Conservation (phyloP, 2,113 vertebrate species). For the Corythoichthys haematopterus region DNA sequence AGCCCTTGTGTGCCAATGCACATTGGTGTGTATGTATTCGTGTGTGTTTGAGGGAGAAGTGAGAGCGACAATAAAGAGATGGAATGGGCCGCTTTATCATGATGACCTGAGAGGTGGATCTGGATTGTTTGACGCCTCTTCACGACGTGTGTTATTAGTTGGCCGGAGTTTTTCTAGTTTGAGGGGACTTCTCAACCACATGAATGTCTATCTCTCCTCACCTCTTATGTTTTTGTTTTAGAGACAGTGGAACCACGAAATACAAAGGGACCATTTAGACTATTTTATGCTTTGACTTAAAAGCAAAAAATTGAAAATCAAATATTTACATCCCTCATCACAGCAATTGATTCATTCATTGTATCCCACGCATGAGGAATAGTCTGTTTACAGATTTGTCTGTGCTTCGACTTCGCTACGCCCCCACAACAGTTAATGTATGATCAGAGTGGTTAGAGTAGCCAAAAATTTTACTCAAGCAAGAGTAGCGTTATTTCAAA, state of each 20-base stretch:
- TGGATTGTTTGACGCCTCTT: slow-evolving; percentile 51
- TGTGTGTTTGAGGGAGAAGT: slow-evolving; percentile 7
- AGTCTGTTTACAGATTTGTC: not conserved
- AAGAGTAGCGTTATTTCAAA: too few species aligned
- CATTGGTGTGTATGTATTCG: slow-evolving; percentile 11
- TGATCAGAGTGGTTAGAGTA: too few species aligned
- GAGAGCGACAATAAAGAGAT: slow-evolving; percentile 15
- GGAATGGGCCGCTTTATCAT: slow-evolving; percentile 49
- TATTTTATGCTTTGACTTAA: too few species aligned
- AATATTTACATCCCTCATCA: not conserved
- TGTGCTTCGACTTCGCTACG: too few species aligned
- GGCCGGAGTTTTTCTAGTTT: slow-evolving; percentile 15
- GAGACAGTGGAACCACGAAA: too few species aligned
- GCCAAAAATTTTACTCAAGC: too few species aligned
- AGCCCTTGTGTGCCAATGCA: slow-evolving; percentile 27
- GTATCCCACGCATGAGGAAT: not conserved
- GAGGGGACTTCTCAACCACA: not conserved
- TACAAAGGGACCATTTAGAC: too few species aligned
- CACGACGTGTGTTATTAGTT: slow-evolving; percentile 44
- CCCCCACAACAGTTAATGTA: too few species aligned
- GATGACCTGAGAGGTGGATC: slow-evolving; percentile 69
- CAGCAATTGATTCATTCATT: not conserved
- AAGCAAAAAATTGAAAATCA: too few species aligned
- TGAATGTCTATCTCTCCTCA: not conserved
- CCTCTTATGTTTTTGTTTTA: too few species aligned